phyloP scores from a whole-genome alignment of 2,797 vertebrate genomes.

The Helicolenus hilgendorfi region DNA sequence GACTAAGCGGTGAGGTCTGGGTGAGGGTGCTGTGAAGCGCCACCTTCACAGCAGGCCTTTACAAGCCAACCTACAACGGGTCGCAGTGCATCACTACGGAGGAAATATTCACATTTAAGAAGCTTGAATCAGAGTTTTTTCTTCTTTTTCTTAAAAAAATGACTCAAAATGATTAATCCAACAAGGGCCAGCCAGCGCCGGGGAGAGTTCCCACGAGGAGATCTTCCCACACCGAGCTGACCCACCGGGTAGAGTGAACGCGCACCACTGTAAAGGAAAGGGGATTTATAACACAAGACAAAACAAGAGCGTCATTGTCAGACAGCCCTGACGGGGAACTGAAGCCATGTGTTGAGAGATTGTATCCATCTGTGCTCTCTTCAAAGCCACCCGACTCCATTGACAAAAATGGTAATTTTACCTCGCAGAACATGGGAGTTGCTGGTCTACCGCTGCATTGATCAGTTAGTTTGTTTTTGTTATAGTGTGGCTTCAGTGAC shows the following conservation, averaged over 20 bases:
- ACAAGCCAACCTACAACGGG: too few species aligned
- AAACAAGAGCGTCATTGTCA: background rate
- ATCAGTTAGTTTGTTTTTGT: background rate
- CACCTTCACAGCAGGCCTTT: too few species aligned
- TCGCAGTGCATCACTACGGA: too few species aligned
- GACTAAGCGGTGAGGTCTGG: too few species aligned
- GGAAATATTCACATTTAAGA: too few species aligned
- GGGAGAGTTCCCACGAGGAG: too few species aligned
- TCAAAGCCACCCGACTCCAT: background rate
- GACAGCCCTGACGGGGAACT: background rate
- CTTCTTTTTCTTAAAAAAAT: too few species aligned
- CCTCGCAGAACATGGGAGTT: background rate
- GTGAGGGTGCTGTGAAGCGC: too few species aligned
- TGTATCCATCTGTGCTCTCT: background rate
- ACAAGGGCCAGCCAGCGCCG: too few species aligned
- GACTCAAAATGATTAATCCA: too few species aligned
- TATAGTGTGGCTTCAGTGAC: background rate
- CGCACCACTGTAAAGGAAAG: background rate
- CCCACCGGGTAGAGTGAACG: background rate
- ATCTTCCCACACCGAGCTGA: too few species aligned
- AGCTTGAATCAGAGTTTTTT: too few species aligned
- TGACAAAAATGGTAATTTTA: background rate
- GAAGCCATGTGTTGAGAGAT: background rate
- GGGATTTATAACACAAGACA: background rate
- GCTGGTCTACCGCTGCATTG: background rate